phyloP scores from a whole-genome alignment of 2,888 invertebrate species.

The Nomada hirtipes region DNA sequence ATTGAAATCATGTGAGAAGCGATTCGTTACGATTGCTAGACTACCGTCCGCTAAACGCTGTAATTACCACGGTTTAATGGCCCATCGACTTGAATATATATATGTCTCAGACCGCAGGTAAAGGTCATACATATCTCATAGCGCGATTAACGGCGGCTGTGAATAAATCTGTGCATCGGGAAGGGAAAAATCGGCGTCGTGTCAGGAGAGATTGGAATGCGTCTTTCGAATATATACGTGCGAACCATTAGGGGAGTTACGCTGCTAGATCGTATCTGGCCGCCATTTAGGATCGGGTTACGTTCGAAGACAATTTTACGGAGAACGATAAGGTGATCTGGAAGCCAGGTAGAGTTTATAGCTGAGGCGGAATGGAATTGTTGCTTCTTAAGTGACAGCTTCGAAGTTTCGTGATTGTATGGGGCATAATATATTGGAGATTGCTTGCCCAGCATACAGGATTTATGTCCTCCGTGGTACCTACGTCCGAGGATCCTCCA shows the following conservation, averaged over 20 bases:
- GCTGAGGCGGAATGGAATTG: background rate
- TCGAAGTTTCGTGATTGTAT: background rate
- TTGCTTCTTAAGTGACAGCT: background rate
- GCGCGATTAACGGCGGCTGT: slow-evolving; percentile 28
- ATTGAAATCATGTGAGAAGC: slow-evolving; percentile 36
- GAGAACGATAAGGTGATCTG: background rate
- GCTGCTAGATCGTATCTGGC: slow-evolving; percentile 8
- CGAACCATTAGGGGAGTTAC: slow-evolving; percentile 13
- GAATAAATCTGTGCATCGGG: slow-evolving; percentile 32
- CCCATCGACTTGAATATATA: slow-evolving; percentile 44
- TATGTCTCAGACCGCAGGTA: slow-evolving; percentile 31
- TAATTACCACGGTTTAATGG: slow-evolving; percentile 53
- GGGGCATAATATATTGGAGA: background rate
- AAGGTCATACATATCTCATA: slow-evolving; percentile 55
- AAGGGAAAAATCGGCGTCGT: slow-evolving; percentile 17
- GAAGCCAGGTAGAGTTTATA: background rate
- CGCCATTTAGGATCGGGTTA: slow-evolving; percentile 33
- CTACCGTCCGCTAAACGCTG: slow-evolving; percentile 54
- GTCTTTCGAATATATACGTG: slow-evolving; percentile 15
- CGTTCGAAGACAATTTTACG: slow-evolving; percentile 19
- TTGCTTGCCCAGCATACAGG: no score
- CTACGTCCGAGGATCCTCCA: background rate
- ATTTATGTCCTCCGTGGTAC: background rate
- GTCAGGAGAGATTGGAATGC: slow-evolving; percentile 34
- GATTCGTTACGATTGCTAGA: slow-evolving; percentile 51